phyloP scores from a whole-genome alignment of 2,797 vertebrate genomes.

The Propithecus perrieri region DNA sequence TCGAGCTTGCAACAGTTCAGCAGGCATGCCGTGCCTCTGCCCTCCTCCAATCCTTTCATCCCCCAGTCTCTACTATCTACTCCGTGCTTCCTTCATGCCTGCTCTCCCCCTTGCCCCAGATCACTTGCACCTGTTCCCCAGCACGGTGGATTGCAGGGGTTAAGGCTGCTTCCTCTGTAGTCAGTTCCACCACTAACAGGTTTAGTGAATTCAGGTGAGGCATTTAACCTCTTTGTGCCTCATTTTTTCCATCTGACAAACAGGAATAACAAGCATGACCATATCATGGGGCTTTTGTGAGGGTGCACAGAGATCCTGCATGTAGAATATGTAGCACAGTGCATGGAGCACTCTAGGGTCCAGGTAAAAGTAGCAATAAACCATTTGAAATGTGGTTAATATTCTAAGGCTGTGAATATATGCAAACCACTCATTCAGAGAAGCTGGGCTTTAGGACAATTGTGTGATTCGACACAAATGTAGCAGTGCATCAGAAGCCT shows the following conservation, averaged over 20 bases:
- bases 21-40: fast-evolving
- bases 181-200: fast-evolving
- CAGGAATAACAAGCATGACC: background rate
- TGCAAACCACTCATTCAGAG: background rate
- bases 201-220: background rate
- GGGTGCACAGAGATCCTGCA: background rate
- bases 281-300: background rate
- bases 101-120: fast-evolving
- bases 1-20: too few relatives aligned
- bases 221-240: background rate
- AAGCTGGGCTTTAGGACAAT: background rate
- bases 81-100: background rate
- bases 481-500: background rate
- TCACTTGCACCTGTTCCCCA: fast-evolving
- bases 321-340: too few relatives aligned
- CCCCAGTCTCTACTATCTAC: background rate
- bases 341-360: too few relatives aligned
- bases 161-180: fast-evolving
- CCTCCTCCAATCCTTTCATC: too few relatives aligned
- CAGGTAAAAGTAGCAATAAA: background rate
- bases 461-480: background rate
- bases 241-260: background rate
- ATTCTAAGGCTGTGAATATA: background rate
- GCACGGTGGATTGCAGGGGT: fast-evolving
- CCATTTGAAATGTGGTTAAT: background rate